Conservation (phyloP, 2,113 vertebrate species). For the Azemiops feae region DNA sequence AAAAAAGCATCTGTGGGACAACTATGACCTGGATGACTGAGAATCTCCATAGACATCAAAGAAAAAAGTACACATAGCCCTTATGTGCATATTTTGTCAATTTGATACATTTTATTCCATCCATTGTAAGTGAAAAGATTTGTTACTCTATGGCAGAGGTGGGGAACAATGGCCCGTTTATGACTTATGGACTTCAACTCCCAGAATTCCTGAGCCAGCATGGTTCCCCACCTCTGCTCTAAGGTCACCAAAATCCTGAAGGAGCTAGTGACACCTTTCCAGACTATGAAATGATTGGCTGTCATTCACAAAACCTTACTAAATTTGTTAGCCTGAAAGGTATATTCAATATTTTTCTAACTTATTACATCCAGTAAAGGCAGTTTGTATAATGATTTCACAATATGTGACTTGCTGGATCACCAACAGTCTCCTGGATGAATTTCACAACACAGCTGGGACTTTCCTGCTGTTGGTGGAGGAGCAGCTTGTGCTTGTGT, state of each 20-base stretch:
- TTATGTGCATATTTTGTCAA: background rate
- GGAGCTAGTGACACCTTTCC: background rate
- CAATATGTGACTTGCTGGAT: background rate
- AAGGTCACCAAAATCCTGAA: background rate
- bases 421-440: background rate
- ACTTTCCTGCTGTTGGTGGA: conserved; percentile 1
- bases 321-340: background rate
- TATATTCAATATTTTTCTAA: background rate
- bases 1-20: too few species aligned
- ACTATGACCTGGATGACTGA: too few species aligned
- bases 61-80: background rate
- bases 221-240: too few species aligned
- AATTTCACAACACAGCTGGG: background rate
- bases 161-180: too few species aligned
- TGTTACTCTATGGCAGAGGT: background rate
- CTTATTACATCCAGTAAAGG: background rate
- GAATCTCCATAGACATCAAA: background rate
- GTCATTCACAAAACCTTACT: background rate
- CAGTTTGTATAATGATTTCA: background rate
- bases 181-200: too few species aligned
- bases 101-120: background rate
- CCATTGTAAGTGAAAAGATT: background rate
- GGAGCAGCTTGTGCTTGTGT: background rate
- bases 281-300: background rate
- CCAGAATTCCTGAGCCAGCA: too few species aligned